Conservation (phyloP, 2,888 invertebrate species). For the Lysandra coridon region DNA sequence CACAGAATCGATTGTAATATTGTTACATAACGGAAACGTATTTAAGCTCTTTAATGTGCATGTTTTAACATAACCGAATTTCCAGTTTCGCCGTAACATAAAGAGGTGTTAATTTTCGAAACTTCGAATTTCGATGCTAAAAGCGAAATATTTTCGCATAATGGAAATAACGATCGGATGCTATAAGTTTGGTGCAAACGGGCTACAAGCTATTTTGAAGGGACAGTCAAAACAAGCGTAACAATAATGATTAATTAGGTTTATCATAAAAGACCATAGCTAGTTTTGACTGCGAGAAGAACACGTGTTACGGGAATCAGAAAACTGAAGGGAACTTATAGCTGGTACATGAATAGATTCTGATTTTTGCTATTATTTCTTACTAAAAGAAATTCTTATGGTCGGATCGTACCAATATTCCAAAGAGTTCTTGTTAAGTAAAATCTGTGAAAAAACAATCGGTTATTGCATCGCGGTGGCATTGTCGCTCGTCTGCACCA, state of each 20-base stretch:
- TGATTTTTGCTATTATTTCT: no score
- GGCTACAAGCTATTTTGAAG: not conserved
- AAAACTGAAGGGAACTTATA: no score
- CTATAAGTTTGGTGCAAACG: not conserved
- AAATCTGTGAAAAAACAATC: no score
- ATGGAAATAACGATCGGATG: not conserved
- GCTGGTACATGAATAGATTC: no score
- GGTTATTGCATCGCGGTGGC: not conserved
- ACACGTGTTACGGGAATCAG: no score
- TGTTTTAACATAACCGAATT: slow-evolving; percentile 23
- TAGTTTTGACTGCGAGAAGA: no score
- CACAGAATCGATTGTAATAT: slow-evolving; percentile 6
- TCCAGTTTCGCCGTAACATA: not conserved
- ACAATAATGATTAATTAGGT: not conserved
- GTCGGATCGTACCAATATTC: no score
- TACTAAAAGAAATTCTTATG: no score
- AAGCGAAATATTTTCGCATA: slow-evolving; percentile 18
- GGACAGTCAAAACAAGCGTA: not conserved
- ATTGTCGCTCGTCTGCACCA: not conserved
- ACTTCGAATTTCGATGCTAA: slow-evolving; percentile 2
- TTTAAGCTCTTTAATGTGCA: slow-evolving; percentile 9
- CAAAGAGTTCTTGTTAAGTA: no score
- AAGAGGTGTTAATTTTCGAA: slow-evolving; percentile 20
- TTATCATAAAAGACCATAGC: no score
- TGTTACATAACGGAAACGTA: slow-evolving; percentile 14